Evolutionary conservation across 2,888 invertebrate genomes (phyloP), one percentile per base, ranked within the genome.

Genomic region (Danaus chrysippus): DNA sequence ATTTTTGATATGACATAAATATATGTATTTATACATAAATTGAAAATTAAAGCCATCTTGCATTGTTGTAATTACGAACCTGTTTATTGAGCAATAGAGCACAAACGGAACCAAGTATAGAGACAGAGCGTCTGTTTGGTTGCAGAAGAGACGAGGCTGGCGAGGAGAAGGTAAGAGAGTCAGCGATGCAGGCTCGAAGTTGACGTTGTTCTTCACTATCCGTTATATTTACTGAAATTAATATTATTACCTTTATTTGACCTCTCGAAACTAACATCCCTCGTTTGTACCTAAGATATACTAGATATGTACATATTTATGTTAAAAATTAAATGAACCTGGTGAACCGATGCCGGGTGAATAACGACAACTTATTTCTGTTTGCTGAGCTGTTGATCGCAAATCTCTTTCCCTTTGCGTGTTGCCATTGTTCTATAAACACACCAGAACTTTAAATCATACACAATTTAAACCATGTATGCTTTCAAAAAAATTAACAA

Each of bases 101-200:
- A 70, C 89, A 89, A 19, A 90, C 90, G 1, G 90, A 91, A 61
- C 87, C 84, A 15, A 91, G 80, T 58, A 91, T 84, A 49, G 90
- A 90, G 75, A 81, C 79, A 64, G 86, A 84, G 57, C 83, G 79
- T 11, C 76, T 77, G 5, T 78, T 69, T 15, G 84, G 76, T 70
- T 77, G 83, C 76, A 84, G 74, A 68, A 84, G 67, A 11, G 85
- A 81, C 5, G 84, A 77, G 0, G 84, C 83, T 0, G 86, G 85
- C 15, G 87, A 84, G 6, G 84, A 78, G 67, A 81, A 82, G 23
- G 82, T 79, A 65, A 87, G 71, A 42, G 88, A 84, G 69, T 85
- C 86, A 1, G 84, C 83, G 52, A 84, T 69, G 58, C 82, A 82
- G 59, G 78, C 78, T 56, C 83, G 82, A 67, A 79, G 56, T 60